Evolutionary conservation across 2,797 vertebrate species (phyloP).

Genomic region (Australoheros facetus): DNA sequence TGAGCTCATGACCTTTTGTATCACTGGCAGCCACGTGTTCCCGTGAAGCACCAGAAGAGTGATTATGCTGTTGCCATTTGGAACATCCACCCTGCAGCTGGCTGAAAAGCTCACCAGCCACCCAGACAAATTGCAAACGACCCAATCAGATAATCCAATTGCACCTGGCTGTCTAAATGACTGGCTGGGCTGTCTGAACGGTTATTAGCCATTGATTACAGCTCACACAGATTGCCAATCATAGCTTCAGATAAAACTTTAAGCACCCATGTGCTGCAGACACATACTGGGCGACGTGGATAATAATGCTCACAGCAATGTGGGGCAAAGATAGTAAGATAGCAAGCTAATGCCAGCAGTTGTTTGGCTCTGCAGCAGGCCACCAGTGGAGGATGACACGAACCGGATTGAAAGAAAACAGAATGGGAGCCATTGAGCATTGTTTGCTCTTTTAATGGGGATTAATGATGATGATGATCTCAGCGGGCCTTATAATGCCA

Average conservation of each 20-base stretch:
- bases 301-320: conserved; percentile 35
- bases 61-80: conserved; percentile 29
- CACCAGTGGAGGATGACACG: conserved; percentile 4
- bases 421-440: conserved; percentile 35
- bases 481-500: not conserved
- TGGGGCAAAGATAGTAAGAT: conserved; percentile 6
- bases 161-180: conserved; percentile 49
- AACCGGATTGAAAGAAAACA: conserved; percentile 22
- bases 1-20: not conserved
- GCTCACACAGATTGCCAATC: conserved; percentile 40
- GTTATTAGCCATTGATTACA: conserved; percentile 64
- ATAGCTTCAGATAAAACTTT: conserved; percentile 46
- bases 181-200: conserved; percentile 20
- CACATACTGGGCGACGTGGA: conserved; percentile 31
- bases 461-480: conserved; percentile 37
- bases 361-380: conserved; percentile 37
- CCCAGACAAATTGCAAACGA: conserved; percentile 42
- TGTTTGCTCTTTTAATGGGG: conserved; percentile 38
- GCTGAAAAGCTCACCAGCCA: conserved; percentile 16
- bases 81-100: conserved; percentile 42
- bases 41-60: conserved; percentile 4
- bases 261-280: conserved; percentile 21
- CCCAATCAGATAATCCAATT: conserved; percentile 56
- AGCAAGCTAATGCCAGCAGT: conserved; percentile 17
- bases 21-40: not conserved